Evolutionary conservation across 2,797 vertebrate species (phyloP).

Genomic region (Pelobates cultripes): DNA sequence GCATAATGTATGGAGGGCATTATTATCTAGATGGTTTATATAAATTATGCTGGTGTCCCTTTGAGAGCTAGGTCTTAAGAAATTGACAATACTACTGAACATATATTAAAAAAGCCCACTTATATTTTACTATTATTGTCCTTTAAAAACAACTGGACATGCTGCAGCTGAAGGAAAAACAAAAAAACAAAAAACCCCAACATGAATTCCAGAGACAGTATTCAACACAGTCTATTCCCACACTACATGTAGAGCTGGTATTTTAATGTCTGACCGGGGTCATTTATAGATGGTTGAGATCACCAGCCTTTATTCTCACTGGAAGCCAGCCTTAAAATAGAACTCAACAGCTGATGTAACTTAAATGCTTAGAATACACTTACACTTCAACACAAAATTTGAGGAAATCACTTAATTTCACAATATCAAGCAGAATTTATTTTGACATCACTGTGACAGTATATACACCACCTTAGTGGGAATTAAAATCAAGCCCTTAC

Average conservation of each 20-base stretch:
- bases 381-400: slow-evolving; percentile 61
- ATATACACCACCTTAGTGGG: too few species aligned
- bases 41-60: too few species aligned
- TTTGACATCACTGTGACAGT: too few species aligned
- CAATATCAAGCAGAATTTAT: slow-evolving; percentile 23
- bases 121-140: background rate
- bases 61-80: too few species aligned
- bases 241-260: slow-evolving; percentile 52
- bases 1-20: too few species aligned
- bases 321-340: slow-evolving; percentile 69
- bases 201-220: slow-evolving; percentile 20
- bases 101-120: too few species aligned
- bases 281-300: slow-evolving; percentile 68
- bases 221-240: slow-evolving; percentile 55
- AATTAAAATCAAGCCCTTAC: too few species aligned
- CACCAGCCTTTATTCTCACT: slow-evolving; percentile 69
- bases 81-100: too few species aligned
- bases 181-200: background rate
- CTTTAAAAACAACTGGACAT: background rate
- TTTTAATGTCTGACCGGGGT: slow-evolving; percentile 66
- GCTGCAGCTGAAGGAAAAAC: background rate
- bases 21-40: too few species aligned
- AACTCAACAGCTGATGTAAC: slow-evolving; percentile 71
- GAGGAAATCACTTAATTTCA: slow-evolving; percentile 34
- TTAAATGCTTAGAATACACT: slow-evolving; percentile 62